Conservation (phyloP, 2,113 vertebrate genomes). For the Rhinoderma darwinii region DNA sequence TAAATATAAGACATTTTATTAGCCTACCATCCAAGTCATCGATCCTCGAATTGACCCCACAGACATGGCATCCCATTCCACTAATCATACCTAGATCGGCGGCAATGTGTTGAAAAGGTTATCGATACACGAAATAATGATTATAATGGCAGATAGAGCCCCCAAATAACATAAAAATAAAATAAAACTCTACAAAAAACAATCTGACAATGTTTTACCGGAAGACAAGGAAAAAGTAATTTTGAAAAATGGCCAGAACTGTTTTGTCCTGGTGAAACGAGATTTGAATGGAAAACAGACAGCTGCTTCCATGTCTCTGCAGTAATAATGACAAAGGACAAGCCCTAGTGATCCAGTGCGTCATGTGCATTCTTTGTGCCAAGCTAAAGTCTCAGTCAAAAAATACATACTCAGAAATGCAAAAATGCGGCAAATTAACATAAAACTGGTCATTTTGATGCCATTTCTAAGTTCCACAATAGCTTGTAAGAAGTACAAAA, state of each 20-base stretch:
- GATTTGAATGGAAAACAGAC: not conserved
- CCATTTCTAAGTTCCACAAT: not conserved
- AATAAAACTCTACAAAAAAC: not conserved
- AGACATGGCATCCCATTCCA: too few relatives aligned
- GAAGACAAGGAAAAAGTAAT: not conserved
- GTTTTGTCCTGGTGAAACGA: not conserved
- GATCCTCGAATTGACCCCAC: too few relatives aligned
- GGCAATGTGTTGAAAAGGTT: too few relatives aligned
- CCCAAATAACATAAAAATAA: not conserved
- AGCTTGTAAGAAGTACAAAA: not conserved
- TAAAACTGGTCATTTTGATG: not conserved
- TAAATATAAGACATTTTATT: not conserved
- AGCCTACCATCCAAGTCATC: not conserved
- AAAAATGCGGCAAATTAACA: not conserved
- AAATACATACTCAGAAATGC: not conserved
- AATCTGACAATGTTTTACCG: not conserved
- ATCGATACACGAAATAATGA: not conserved
- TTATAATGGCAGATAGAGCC: not conserved
- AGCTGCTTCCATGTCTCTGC: constrained; percentile 21
- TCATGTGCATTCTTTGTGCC: not conserved
- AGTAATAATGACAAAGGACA: constrained; percentile 20
- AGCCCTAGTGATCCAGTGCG: constrained; percentile 8
- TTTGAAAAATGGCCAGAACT: not conserved
- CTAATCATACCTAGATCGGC: not conserved
- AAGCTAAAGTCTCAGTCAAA: not conserved